Evolutionary conservation across 2,113 vertebrate species (phyloP).

Genomic region (Gymnorhina tibicen): DNA sequence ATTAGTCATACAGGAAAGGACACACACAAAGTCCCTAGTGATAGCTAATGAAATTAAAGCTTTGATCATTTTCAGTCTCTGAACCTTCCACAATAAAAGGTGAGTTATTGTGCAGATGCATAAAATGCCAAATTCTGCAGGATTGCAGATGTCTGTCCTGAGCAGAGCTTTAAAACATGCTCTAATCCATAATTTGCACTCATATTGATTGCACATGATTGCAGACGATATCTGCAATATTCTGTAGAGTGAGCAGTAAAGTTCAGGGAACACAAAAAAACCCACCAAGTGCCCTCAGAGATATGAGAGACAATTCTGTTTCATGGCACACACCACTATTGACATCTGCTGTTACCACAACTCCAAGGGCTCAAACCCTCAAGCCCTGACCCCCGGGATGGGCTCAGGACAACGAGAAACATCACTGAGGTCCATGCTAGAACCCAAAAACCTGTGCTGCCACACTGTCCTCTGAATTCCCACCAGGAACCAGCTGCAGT

Average conservation of each 20-base stretch:
- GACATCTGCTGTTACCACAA: background rate
- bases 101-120: background rate
- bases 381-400: background rate
- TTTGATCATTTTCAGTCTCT: background rate
- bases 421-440: accelerated
- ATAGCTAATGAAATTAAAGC: background rate
- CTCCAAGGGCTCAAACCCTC: background rate
- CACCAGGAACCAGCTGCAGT: background rate
- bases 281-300: accelerated
- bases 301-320: background rate
- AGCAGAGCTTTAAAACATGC: background rate
- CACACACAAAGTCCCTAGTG: background rate
- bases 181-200: background rate
- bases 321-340: background rate
- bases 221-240: background rate
- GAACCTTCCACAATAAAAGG: background rate
- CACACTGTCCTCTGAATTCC: background rate
- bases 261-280: background rate
- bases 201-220: background rate
- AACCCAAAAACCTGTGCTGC: background rate
- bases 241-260: accelerated
- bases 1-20: background rate
- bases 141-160: background rate
- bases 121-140: background rate
- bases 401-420: background rate